phyloP scores from a whole-genome alignment of 2,888 invertebrate species.

The Quadriops clusia region DNA sequence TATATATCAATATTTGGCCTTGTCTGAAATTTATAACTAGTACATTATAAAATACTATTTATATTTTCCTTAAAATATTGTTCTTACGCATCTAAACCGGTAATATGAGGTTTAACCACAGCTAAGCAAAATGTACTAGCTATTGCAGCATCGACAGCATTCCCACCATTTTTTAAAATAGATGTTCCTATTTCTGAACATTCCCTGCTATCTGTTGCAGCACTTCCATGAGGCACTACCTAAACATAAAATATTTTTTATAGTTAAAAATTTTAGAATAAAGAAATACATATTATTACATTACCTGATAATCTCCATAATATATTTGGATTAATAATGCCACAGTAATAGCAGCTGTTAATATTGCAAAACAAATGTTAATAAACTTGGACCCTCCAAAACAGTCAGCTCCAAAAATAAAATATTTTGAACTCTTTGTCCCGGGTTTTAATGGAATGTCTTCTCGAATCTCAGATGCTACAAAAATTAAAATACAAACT shows the following conservation, averaged over 20 bases:
- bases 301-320: constrained; percentile 60
- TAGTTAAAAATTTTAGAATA: not conserved
- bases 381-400: constrained; percentile 53
- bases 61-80: not conserved
- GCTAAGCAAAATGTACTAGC: constrained; percentile 63
- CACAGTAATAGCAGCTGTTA: constrained; percentile 56
- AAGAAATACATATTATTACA: constrained; percentile 2
- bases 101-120: constrained; percentile 58
- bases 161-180: constrained; percentile 57
- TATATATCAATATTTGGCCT: constrained; percentile 60
- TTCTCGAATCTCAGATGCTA: constrained; percentile 41
- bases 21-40: constrained; percentile 42
- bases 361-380: constrained; percentile 49
- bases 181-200: constrained; percentile 62
- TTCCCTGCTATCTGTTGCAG: constrained; percentile 53
- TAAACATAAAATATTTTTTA: constrained; percentile 25
- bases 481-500: constrained; percentile 8
- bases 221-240: constrained; percentile 65
- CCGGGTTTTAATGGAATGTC: constrained; percentile 44
- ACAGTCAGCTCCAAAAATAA: constrained; percentile 28
- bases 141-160: constrained; percentile 65
- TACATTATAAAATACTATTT: not conserved
- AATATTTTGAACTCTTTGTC: constrained; percentile 24
- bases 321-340: constrained; percentile 62
- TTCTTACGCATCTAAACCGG: constrained; percentile 67